Percentiles rank a stretch among this genome's conserved stretches.
Evolutionary conservation across 1,140 invertebrate species (phyloP).

Genomic region (Eciton burchellii): DNA sequence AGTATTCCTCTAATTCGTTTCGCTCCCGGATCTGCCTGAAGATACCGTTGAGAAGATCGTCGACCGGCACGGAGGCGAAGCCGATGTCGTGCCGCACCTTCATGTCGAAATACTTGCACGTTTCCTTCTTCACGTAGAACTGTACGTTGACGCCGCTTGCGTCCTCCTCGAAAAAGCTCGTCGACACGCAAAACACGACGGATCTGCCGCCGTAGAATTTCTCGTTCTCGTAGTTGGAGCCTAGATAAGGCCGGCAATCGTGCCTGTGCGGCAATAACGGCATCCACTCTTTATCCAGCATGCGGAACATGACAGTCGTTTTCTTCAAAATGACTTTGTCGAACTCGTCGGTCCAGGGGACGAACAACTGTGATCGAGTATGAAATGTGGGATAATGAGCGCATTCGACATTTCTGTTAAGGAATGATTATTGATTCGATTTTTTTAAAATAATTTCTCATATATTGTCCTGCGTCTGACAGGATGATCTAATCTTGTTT

Average conservation of each 20-base stretch:
- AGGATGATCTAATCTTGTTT: background rate
- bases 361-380: conserved; percentile 69
- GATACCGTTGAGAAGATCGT: conserved; percentile 77
- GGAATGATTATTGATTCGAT: background rate
- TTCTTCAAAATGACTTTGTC: conserved; percentile 77
- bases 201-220: conserved; percentile 79
- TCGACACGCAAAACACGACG: conserved; percentile 75
- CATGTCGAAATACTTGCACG: conserved; percentile 75
- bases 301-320: conserved; percentile 75
- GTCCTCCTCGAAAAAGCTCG: conserved; percentile 45
- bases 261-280: conserved; percentile 70
- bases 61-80: conserved; percentile 65
- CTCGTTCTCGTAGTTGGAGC: conserved; percentile 74
- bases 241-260: conserved; percentile 72
- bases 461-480: background rate
- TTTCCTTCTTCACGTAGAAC: conserved; percentile 70
- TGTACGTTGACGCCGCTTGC: conserved; percentile 64
- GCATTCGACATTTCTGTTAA: background rate
- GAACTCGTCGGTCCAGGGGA: conserved; percentile 72
- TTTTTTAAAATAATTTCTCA: background rate
- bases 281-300: conserved; percentile 78
- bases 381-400: background rate
- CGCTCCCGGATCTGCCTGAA: conserved; percentile 75
- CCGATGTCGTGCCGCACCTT: conserved; percentile 67
- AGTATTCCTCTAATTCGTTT: conserved; percentile 72